Conservation (phyloP, 1,140 invertebrate genomes). For the Hylaeus volcanicus region DNA sequence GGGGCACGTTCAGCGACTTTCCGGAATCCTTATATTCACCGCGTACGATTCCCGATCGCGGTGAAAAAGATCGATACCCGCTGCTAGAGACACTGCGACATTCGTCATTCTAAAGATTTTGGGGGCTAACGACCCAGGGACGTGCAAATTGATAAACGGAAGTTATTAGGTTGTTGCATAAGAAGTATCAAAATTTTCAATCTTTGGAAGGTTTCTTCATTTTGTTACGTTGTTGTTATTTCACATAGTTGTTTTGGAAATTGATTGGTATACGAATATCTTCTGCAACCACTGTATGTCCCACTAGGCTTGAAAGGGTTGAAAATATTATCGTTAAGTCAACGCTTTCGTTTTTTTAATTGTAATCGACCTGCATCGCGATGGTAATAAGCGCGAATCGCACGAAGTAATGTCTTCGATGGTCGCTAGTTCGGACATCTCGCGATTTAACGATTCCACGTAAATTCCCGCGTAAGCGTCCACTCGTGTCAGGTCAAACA, state of each 20-base stretch:
- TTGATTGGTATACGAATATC: too few relatives aligned
- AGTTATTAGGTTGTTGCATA: too few relatives aligned
- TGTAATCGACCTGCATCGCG: background rate
- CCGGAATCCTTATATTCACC: constrained; percentile 66
- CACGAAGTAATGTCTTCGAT: background rate
- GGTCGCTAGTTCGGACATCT: background rate
- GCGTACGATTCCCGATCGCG: constrained; percentile 48
- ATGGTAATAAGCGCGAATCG: constrained; percentile 11
- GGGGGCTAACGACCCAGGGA: too few relatives aligned
- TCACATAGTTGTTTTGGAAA: too few relatives aligned
- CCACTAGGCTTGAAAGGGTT: background rate
- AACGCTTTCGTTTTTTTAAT: background rate
- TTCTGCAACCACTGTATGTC: too few relatives aligned
- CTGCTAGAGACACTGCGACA: background rate
- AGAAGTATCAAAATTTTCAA: background rate
- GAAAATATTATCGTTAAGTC: background rate
- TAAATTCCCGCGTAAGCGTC: constrained; percentile 37
- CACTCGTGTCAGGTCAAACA: constrained; percentile 23
- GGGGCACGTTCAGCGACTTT: constrained; percentile 67
- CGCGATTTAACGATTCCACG: constrained; percentile 17
- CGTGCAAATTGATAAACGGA: too few relatives aligned
- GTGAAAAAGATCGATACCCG: constrained; percentile 32
- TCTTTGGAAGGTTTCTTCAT: too few relatives aligned
- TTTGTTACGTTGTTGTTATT: too few relatives aligned
- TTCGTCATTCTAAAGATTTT: background rate